Evolutionary conservation across 2,113 vertebrate species (phyloP), one percentile per base, ranked within the genome.

Genomic region (Tupaia chinensis): DNA sequence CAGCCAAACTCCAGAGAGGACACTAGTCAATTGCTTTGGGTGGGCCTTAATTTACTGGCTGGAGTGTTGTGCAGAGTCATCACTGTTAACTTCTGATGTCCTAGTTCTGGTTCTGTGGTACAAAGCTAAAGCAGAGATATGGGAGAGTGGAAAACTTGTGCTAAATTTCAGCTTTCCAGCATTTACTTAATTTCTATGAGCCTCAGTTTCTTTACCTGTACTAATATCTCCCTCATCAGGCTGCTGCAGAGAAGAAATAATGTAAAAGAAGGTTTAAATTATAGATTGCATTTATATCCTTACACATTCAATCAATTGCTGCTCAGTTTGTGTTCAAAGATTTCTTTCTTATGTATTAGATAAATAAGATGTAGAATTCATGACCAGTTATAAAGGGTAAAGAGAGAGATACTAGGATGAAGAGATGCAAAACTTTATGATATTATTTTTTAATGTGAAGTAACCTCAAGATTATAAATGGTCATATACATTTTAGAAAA

Each of bases 11-110:
- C 27, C 20, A 77, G 77, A 68, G 29, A 89, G 61, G 22, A 1
- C 9, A 32, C 29, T 29, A 56, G 63, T 27, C 83, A 77, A 15
- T 86, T 83, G 10, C 54, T 17, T 72, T 87, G 27, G 29, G n/a
- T 85, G 34, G 22, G 13, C 25, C 73, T 96, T 84, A 25, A 92
- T 92, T 96, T 73, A 92, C 29, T 81, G 73, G 27, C 44, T 68
- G 23, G 54, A 12, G 10, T 80, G n/a, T 4, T 81, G 14, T n/a
- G 16, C 23, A 4, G 12, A 53, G 63, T 44, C 32, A 58, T 74
- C 72, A 63, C 13, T 72, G 19, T 17, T 54, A 0, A 73, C 66
- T 87, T 87, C 63, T 77, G 9, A 69, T 70, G 10, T 44, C 89
- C 53, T 72, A n/a, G 61, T 91, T 88, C 92, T 66, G 29, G 19